Evolutionary conservation across 2,113 vertebrate genomes (phyloP), one percentile per base, ranked within the genome.

Genomic region (Marmota flaviventris): DNA sequence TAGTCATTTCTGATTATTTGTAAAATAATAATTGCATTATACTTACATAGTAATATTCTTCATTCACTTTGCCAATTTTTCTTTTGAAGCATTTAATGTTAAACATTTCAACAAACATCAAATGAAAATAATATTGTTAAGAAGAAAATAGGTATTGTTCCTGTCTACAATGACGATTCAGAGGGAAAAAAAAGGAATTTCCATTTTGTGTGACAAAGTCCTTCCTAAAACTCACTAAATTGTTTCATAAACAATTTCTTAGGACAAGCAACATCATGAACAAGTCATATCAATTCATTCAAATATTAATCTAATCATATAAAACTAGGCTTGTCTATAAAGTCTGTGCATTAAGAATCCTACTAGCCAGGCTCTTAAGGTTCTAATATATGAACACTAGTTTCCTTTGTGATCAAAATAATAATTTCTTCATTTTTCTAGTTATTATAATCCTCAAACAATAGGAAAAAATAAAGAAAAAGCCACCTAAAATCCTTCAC

Each of bases 381-480:
- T 76, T 90, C 48, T 69, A 79, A 51, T 79, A 94, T 42, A 70
- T 76, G 37, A 88, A 53, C 76, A 10, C 22, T 87, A 51, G 12
- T 29, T 65, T 83, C 91, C 53, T 77, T 72, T 93, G 51, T 29
- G 14, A 81, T 67, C 4, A 96, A 85, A 95, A 88, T 24, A 76
- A 48, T 32, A 8, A 32, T 32, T 65, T 75, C n/a, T 70, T 88
- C 2, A 81, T 27, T 92, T 97, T 79, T 88, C 9, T 84, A 77
- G 82, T 79, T 72, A 29, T 84, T 86, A 51, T 75, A 65, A 79
- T 12, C 12, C 39, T 63, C 32, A 89, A 86, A 51, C 9, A 75
- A 79, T 73, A 56, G 79, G 37, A 78, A 95, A 95, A 85, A 77
- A 88, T n/a, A 76, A 93, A 93, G 32, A 27, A 94, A 86, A 85